Conservation (phyloP, 2,113 vertebrate species). For the Microcebus jonahi region DNA sequence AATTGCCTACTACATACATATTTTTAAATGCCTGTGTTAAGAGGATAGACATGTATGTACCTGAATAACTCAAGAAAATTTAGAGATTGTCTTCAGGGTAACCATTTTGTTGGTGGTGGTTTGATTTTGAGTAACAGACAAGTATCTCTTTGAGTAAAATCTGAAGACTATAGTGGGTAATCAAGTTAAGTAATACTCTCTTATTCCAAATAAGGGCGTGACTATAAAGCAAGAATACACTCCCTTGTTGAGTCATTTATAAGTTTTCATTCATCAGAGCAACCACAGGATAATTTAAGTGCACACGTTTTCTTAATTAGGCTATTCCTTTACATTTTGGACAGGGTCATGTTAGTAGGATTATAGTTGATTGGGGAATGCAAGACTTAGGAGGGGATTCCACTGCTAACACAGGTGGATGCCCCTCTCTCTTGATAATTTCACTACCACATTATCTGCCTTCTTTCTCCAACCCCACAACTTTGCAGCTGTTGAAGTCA, state of each 20-base stretch:
- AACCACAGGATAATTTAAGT: not conserved
- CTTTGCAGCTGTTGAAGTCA: conserved; percentile 17
- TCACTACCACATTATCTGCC: not conserved
- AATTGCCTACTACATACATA: not conserved
- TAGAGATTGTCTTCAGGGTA: not conserved
- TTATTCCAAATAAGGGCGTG: not conserved
- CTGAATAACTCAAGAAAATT: not conserved
- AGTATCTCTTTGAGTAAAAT: not conserved
- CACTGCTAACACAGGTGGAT: not conserved
- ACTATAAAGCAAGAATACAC: not conserved
- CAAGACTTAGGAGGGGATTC: not conserved
- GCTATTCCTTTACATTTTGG: not conserved
- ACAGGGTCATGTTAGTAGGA: not conserved
- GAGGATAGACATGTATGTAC: not conserved
- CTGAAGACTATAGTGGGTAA: not conserved
- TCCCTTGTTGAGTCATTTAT: not conserved
- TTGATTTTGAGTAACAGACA: not conserved
- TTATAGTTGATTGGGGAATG: not conserved
- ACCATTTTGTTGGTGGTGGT: not conserved
- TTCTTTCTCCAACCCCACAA: not conserved
- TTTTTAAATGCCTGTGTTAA: not conserved
- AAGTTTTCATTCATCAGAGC: not conserved
- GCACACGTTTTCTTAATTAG: conserved; percentile 31
- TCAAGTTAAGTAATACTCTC: not conserved
- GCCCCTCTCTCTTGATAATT: not conserved